Conservation (phyloP, 2,888 invertebrate species). For the Caenorhabditis sp. region DNA sequence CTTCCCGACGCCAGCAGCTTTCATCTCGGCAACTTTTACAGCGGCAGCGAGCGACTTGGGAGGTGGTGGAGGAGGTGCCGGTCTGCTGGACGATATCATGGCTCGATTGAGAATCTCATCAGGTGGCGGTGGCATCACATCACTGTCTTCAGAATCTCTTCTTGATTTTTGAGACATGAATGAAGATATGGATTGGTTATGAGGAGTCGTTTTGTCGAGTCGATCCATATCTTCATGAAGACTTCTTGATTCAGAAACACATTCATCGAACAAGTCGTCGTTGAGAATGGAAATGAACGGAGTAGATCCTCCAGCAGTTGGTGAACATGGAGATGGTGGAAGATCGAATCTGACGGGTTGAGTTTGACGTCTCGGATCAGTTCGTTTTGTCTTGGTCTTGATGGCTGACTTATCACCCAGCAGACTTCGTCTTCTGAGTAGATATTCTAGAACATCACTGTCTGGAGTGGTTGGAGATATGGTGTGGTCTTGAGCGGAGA, state of each 20-base stretch:
- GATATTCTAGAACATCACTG: conserved; percentile 81
- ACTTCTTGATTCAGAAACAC: conserved; percentile 73
- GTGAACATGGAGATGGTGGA: conserved; percentile 70
- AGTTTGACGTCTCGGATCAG: conserved; percentile 84
- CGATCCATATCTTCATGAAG: conserved; percentile 78
- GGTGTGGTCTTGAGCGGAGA: conserved; percentile 83
- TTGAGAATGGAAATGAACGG: conserved; percentile 74
- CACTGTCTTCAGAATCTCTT: conserved; percentile 69
- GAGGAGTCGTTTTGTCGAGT: conserved; percentile 68
- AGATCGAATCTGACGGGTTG: conserved; percentile 81
- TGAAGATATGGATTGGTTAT: conserved; percentile 61
- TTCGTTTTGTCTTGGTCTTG: conserved; percentile 70
- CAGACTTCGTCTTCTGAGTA: conserved; percentile 75
- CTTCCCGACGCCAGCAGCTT: conserved; percentile 54
- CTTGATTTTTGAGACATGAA: conserved; percentile 66
- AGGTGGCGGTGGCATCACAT: conserved; percentile 76
- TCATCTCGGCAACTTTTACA: conserved; percentile 67
- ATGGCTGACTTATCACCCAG: conserved; percentile 75
- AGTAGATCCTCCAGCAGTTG: conserved; percentile 69
- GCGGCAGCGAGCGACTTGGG: conserved; percentile 70
- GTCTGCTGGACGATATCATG: conserved; percentile 35
- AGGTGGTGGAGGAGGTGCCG: conserved; percentile 75
- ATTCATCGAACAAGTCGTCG: conserved; percentile 74
- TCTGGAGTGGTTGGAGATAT: conserved; percentile 81
- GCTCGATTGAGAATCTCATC: conserved; percentile 54